These are phyloP conservation scores for Parnassius smintheus DNA, from an alignment of 2,888 invertebrate genomes.

Conservation along the genomic window DNA sequence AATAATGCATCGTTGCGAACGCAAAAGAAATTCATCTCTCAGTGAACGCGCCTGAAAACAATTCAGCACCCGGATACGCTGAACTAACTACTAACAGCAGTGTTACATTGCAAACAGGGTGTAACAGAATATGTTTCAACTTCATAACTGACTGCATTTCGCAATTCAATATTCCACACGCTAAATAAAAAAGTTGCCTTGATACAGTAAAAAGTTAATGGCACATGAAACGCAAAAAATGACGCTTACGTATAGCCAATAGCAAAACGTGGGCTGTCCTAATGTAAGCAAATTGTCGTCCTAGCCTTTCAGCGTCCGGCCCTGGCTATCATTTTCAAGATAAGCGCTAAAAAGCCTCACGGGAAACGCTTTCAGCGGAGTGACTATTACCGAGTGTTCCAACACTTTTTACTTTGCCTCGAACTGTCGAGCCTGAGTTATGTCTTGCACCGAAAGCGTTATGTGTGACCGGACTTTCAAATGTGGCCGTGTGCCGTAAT, in stretches of 20 bases:
- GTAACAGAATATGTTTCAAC: constrained; percentile 60
- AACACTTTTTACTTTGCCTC: constrained; percentile 63
- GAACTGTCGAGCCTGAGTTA: constrained; percentile 45
- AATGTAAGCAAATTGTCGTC: constrained; percentile 80
- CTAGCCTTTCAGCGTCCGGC: constrained; percentile 76
- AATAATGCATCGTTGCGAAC: constrained; percentile 49
- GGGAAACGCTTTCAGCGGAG: constrained; percentile 74
- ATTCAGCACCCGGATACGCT: constrained; percentile 55
- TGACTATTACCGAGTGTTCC: constrained; percentile 64
- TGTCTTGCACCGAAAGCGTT: constrained; percentile 47
- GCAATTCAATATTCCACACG: constrained; percentile 52
- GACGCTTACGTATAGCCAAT: constrained; percentile 35
- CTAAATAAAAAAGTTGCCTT: constrained; percentile 44
- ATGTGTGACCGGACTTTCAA: constrained; percentile 41
- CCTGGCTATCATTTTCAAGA: constrained; percentile 78
- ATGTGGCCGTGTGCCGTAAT: constrained; percentile 43
- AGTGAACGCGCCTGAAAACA: constrained; percentile 62
- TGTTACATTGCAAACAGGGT: constrained; percentile 53
- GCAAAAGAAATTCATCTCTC: constrained; percentile 46
- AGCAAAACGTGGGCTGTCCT: constrained; percentile 61
- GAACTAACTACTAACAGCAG: constrained; percentile 51
- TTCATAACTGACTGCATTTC: constrained; percentile 56
- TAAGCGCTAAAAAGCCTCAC: constrained; percentile 80
- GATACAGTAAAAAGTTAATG: constrained; percentile 32
- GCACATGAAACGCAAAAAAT: constrained; percentile 30